Evolutionary conservation across 2,113 vertebrate species (phyloP).

Genomic region (Cephalopterus ornatus): DNA sequence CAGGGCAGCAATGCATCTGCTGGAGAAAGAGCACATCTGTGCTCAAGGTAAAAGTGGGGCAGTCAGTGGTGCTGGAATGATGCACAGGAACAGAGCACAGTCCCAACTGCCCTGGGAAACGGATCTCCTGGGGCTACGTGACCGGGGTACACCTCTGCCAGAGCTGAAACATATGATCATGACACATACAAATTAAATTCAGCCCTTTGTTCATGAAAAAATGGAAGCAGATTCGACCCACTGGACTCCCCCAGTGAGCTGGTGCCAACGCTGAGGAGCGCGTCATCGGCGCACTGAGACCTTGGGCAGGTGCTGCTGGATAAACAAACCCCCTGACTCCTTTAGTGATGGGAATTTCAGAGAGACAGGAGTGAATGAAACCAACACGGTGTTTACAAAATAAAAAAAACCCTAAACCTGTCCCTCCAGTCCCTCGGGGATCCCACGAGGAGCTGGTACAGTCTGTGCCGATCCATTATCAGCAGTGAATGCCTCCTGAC

Average conservation of each 20-base stretch:
- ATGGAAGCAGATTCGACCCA: accelerated
- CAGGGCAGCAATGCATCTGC: not conserved
- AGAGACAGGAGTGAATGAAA: not conserved
- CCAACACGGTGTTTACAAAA: not conserved
- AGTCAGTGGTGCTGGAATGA: not conserved
- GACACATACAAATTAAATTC: not conserved
- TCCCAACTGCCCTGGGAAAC: not conserved
- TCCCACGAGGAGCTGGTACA: not conserved
- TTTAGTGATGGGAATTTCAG: not conserved
- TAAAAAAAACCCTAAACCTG: not conserved
- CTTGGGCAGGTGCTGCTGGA: not conserved
- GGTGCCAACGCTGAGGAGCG: not conserved
- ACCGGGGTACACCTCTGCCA: not conserved
- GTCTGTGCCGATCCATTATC: not conserved
- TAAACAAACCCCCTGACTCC: not conserved
- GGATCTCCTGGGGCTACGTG: not conserved
- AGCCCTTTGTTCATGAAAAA: not conserved
- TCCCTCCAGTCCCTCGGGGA: not conserved
- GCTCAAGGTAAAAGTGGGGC: not conserved
- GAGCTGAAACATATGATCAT: not conserved
- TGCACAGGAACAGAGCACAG: not conserved
- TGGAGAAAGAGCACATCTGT: not conserved
- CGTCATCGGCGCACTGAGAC: not conserved
- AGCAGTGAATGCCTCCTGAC: not conserved
- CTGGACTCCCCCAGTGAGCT: not conserved